phyloP scores from a whole-genome alignment of 2,797 vertebrate genomes.

The Sternarchorhynchus goeldii region DNA sequence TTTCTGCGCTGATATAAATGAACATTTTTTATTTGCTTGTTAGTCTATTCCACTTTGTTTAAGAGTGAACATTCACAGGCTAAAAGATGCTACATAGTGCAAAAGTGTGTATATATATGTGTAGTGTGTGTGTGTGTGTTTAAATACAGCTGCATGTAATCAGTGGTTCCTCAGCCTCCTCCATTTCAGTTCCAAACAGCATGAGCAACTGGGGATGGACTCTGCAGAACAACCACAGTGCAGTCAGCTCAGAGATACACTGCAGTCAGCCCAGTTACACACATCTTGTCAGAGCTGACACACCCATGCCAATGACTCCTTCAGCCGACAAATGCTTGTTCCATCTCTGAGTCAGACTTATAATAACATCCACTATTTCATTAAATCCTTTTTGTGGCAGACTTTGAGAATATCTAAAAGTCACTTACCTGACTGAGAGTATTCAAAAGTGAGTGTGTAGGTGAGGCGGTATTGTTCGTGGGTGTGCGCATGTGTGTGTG shows the following conservation, averaged over 20 bases:
- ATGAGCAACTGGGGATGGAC: conserved; percentile 86
- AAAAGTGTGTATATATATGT: not conserved
- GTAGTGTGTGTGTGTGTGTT: conserved; percentile 46
- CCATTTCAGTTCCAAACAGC: conserved; percentile 83
- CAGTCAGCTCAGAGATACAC: conserved; percentile 30
- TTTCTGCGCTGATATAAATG: conserved; percentile 62
- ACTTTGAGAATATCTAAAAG: too few species aligned
- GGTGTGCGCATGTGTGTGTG: too few species aligned
- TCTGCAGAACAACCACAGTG: conserved; percentile 67
- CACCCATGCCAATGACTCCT: not conserved
- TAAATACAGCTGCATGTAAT: conserved; percentile 86
- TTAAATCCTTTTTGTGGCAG: too few species aligned
- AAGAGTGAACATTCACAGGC: conserved; percentile 11
- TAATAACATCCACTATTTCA: too few species aligned
- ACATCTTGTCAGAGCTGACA: conserved; percentile 16
- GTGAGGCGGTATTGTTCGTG: too few species aligned
- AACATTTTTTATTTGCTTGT: conserved; percentile 60
- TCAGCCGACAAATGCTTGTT: not conserved
- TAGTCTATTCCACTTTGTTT: conserved; percentile 15
- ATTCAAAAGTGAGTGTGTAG: too few species aligned
- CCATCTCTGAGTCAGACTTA: too few species aligned
- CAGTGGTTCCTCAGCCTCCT: conserved; percentile 77
- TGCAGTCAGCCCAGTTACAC: conserved; percentile 44
- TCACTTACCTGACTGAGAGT: too few species aligned
- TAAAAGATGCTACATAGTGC: not conserved